Base-by-base conservation (phyloP, 2,113 vertebrate genomes). In the Bucco capensis region DNA sequence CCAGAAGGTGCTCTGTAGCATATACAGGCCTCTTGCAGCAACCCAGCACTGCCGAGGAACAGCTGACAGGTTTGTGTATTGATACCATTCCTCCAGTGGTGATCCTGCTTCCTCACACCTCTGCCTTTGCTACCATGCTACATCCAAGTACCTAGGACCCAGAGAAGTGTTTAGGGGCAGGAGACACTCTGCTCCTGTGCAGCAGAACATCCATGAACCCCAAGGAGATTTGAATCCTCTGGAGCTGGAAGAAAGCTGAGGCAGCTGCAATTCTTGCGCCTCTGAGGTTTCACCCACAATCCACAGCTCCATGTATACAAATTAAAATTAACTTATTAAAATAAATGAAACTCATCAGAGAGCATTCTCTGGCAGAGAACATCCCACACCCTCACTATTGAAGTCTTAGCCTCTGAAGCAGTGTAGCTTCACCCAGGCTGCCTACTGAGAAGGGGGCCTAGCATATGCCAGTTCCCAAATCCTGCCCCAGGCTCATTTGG, bases 291-390 rank as follows among this genome's bases (percentile, higher is more conserved):
- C 83, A 88, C 86, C 79, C 83, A 71, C 56, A 17, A 38, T 49
- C 46, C 72, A 65, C 38, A 71, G 72, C 37, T 70, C 37, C 28
- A 35, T 51, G 76, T 70, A 90, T 90, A 90, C 54, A 91, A 89
- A 92, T 86, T 53, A 85, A 95, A 89, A 89, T 71, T 35, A 89
- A 76, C 40, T 78, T 70, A 62, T 28, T 93, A 66, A 89, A 69
- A 58, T 54, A 62, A 73, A 84, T 81, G 65, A 86, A 93, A 81
- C 38, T 86, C 86, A 65, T 74, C 75, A 64, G 51, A 91, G 80
- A 74, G 25, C 18, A 73, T 91, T 81, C 56, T 47, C 47, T 54
- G 73, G 33, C 80, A 88, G 46, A 66, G 33, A 88, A 76, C 0
- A 2, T 28, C 33, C 21, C 25, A 19, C 42, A 46, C 27, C 31